A percentile compares a stretch with the other conserved stretches of the same genome.
Evolutionary conservation across 2,113 vertebrate genomes (phyloP).

Genomic region (Falco punctatus): DNA sequence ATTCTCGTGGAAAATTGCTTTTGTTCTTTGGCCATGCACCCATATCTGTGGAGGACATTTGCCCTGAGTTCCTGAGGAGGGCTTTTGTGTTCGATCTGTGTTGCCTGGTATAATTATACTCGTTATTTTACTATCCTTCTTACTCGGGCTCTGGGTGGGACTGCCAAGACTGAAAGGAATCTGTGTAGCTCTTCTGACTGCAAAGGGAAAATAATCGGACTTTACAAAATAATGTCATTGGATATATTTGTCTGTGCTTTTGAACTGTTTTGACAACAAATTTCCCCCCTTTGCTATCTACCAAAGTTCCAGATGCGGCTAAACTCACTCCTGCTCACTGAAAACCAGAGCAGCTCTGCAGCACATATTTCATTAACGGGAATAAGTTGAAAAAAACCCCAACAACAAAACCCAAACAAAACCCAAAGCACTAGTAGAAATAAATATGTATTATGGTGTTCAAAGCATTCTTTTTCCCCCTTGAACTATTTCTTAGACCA

Average conservation of each 20-base stretch:
- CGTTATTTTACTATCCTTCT: not conserved
- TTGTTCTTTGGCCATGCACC: not conserved
- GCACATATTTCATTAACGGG: not conserved
- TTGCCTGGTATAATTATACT: not conserved
- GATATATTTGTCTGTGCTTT: not conserved
- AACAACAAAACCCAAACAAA: not conserved
- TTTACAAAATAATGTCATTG: not conserved
- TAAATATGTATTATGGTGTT: constrained; percentile 28
- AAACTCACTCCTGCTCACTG: not conserved
- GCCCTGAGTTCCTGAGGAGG: not conserved
- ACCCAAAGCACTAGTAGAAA: not conserved
- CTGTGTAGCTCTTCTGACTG: not conserved
- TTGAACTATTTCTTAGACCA: constrained; percentile 59
- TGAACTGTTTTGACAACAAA: not conserved
- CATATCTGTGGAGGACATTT: not conserved
- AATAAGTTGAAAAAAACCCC: not conserved
- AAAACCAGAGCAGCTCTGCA: constrained; percentile 20
- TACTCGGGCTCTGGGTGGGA: not conserved
- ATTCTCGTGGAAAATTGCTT: not conserved
- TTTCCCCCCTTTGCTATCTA: not conserved
- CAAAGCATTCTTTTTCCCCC: constrained; percentile 9
- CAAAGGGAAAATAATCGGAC: not conserved
- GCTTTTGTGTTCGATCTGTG: not conserved
- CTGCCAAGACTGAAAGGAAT: not conserved
- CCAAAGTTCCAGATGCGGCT: not conserved